Evolutionary conservation across 2,888 invertebrate species (phyloP).

Genomic region (Hermaeophaga mercurialis): DNA sequence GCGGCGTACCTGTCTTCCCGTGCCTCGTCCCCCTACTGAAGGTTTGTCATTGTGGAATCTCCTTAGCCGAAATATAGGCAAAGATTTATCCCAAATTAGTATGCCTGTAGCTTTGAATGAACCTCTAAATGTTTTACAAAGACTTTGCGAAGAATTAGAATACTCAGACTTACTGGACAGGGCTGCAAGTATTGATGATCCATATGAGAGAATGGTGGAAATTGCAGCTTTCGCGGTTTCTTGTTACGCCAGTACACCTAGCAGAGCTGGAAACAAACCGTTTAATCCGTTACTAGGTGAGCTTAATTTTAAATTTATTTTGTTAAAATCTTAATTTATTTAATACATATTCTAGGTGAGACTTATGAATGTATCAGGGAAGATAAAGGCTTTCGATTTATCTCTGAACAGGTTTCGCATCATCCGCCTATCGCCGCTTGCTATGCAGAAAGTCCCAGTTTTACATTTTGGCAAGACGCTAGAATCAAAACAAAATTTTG

Average conservation of each 20-base stretch:
- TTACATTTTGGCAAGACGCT: conserved; percentile 82
- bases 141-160: conserved; percentile 83
- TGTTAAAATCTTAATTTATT: background rate
- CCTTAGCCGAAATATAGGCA: conserved; percentile 81
- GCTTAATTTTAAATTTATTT: background rate
- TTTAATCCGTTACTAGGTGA: conserved; percentile 77
- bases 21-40: conserved; percentile 73
- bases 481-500: conserved; percentile 87
- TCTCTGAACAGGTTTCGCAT: conserved; percentile 82
- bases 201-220: conserved; percentile 75
- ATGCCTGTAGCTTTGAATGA: conserved; percentile 88
- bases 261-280: conserved; percentile 80
- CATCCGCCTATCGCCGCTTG: conserved; percentile 85
- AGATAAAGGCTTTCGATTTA: conserved; percentile 72
- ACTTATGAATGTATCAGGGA: conserved; percentile 81
- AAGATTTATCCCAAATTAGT: conserved; percentile 83
- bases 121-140: conserved; percentile 79
- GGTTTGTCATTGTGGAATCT: conserved; percentile 82
- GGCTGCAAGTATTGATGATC: conserved; percentile 69
- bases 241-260: conserved; percentile 74
- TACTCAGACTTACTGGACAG: conserved; percentile 81
- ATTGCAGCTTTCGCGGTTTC: conserved; percentile 84
- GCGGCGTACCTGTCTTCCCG: conserved; percentile 72
- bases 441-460: conserved; percentile 76
- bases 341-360: conserved; percentile 59